phyloP scores from a whole-genome alignment of 2,888 invertebrate genomes.

The Microplitis deprimator region DNA sequence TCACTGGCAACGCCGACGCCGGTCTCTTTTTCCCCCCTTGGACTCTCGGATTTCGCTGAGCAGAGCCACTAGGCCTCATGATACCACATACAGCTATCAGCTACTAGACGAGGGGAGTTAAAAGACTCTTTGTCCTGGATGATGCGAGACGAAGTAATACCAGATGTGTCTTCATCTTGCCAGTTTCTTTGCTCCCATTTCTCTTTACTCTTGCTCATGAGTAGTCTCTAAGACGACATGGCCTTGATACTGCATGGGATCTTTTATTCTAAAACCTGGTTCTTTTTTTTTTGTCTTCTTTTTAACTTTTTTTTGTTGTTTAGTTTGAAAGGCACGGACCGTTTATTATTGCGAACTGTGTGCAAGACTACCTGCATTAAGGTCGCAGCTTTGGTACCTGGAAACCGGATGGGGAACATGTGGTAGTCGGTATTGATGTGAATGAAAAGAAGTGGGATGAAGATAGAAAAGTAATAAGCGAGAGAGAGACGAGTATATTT shows the following conservation, averaged over 20 bases:
- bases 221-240: background rate
- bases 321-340: constrained; percentile 11
- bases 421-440: constrained; percentile 15
- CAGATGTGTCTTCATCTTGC: constrained; percentile 33
- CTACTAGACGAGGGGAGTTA: constrained; percentile 19
- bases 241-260: background rate
- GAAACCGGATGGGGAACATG: constrained; percentile 34
- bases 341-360: background rate
- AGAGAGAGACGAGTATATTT: background rate
- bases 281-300: constrained; percentile 12
- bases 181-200: background rate
- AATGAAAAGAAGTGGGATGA: background rate
- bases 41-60: constrained; percentile 36
- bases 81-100: constrained; percentile 6
- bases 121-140: constrained; percentile 36
- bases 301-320: constrained; percentile 22
- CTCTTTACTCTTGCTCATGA: background rate
- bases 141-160: background rate
- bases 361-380: constrained; percentile 8
- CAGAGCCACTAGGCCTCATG: background rate
- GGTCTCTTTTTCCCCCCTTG: constrained; percentile 15
- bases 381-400: constrained; percentile 41
- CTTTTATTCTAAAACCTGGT: constrained; percentile 7
- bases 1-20: constrained; percentile 15
- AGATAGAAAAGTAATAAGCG: background rate